Conservation (phyloP, 2,113 vertebrate genomes). For the Gracilinanus agilis region DNA sequence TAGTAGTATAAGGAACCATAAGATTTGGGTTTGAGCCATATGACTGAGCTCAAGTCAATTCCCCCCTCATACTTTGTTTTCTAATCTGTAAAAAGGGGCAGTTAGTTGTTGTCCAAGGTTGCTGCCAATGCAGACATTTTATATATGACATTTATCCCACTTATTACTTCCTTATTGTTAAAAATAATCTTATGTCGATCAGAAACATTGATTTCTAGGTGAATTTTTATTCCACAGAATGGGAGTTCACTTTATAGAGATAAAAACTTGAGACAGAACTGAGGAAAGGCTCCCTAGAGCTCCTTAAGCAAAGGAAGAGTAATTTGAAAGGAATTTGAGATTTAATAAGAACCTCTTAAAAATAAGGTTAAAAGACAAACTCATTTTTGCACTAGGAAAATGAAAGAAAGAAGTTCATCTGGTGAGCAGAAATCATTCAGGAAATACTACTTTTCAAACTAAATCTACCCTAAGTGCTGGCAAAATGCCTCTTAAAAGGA, state of each 20-base stretch:
- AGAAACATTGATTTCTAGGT: slow-evolving; percentile 21
- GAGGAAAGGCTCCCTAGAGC: neutral
- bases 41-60: neutral
- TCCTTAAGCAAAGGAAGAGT: neutral
- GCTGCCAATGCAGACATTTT: neutral
- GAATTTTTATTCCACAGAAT: slow-evolving; percentile 19
- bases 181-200: neutral
- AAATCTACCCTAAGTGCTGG: slow-evolving; percentile 65
- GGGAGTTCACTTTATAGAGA: neutral
- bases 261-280: slow-evolving; percentile 34
- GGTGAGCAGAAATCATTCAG: slow-evolving; percentile 54
- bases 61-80: neutral
- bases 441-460: slow-evolving; percentile 68
- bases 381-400: slow-evolving; percentile 63
- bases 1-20: neutral
- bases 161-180: neutral
- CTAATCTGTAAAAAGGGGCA: neutral
- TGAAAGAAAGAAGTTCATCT: slow-evolving; percentile 50
- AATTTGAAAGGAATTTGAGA: slow-evolving; percentile 3
- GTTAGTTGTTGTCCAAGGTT: neutral
- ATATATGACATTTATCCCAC: neutral
- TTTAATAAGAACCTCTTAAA: neutral
- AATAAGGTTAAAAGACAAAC: slow-evolving; percentile 41
- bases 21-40: neutral
- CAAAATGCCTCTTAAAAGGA: slow-evolving; percentile 56